A percentile compares a stretch with the other conserved stretches of the same genome.
These are phyloP conservation scores for Dascillus cervinus DNA, from an alignment of 2,888 invertebrate genomes.

Conservation along the genomic window DNA sequence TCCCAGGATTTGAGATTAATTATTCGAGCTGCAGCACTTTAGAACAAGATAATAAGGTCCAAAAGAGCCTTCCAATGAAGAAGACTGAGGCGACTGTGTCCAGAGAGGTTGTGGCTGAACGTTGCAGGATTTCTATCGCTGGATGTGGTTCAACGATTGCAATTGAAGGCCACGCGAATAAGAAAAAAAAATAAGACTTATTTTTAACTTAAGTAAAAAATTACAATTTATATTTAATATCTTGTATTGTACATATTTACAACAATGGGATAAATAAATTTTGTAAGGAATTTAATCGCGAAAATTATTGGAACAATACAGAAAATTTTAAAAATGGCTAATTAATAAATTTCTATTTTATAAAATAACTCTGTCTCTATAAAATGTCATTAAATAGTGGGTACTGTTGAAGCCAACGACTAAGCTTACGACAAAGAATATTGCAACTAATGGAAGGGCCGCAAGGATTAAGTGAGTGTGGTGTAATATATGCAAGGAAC, in stretches of 20 bases:
- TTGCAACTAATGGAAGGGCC: slow-evolving; percentile 68
- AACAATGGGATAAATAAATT: slow-evolving; percentile 1
- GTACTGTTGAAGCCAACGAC: slow-evolving; percentile 79
- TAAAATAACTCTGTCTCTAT: slow-evolving; percentile 69
- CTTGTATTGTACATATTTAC: slow-evolving; percentile 1
- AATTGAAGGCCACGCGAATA: slow-evolving; percentile 11
- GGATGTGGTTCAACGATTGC: slow-evolving; percentile 8
- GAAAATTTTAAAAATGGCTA: too few relatives aligned
- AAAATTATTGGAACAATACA: too few relatives aligned
- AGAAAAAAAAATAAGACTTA: slow-evolving; percentile 1
- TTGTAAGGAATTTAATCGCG: too few relatives aligned
- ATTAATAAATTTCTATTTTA: too few relatives aligned
- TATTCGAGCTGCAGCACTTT: too few relatives aligned
- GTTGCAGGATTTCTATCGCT: slow-evolving; percentile 11
- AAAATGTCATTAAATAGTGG: slow-evolving; percentile 72
- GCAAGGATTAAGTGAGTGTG: slow-evolving; percentile 79
- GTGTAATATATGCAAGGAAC: slow-evolving; percentile 79
- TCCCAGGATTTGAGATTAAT: too few relatives aligned
- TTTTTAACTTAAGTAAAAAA: slow-evolving; percentile 1
- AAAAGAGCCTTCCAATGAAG: too few relatives aligned
- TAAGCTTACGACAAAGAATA: slow-evolving; percentile 72
- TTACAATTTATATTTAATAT: not conserved
- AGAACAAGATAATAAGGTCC: too few relatives aligned
- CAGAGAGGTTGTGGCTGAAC: slow-evolving; percentile 5
- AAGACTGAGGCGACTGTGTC: too few relatives aligned